Evolutionary conservation across 2,113 vertebrate species (phyloP).

Genomic region (Erythrocercus mccallii): DNA sequence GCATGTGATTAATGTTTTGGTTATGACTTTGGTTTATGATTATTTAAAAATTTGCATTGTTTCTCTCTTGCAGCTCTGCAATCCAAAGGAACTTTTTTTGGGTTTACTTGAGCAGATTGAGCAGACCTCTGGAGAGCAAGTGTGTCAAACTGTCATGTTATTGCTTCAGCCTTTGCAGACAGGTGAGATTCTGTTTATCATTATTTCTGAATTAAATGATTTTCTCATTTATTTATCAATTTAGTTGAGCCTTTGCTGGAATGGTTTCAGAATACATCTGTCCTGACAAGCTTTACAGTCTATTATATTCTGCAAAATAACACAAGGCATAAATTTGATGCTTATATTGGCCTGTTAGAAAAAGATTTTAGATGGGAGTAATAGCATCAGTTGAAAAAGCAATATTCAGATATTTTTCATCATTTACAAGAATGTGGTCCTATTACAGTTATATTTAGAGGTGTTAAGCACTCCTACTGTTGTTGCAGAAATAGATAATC

Average conservation of each 20-base stretch:
- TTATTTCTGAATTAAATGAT: neutral
- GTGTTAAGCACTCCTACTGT: neutral
- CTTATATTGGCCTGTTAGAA: neutral
- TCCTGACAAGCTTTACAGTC: neutral
- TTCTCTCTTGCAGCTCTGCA: constrained; percentile 80
- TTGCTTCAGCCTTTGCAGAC: constrained; percentile 88
- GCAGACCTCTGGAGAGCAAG: constrained; percentile 78
- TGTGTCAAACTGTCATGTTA: constrained; percentile 81
- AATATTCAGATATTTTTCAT: neutral
- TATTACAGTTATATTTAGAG: neutral
- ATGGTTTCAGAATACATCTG: neutral
- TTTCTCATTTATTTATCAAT: neutral
- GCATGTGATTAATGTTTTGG: neutral
- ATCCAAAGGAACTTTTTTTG: constrained; percentile 92
- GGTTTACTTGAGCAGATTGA: constrained; percentile 94
- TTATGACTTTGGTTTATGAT: neutral
- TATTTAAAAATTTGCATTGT: neutral
- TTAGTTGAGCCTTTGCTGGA: neutral
- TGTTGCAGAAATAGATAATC: neutral
- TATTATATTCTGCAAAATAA: neutral
- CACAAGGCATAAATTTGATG: neutral
- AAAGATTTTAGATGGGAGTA: neutral
- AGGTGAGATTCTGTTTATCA: constrained; percentile 73
- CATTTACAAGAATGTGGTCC: neutral
- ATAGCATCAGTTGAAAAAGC: neutral